A percentile compares a stretch with the other conserved stretches of the same genome.
Conservation (phyloP, 2,113 vertebrate species). For the Scomber scombrus region DNA sequence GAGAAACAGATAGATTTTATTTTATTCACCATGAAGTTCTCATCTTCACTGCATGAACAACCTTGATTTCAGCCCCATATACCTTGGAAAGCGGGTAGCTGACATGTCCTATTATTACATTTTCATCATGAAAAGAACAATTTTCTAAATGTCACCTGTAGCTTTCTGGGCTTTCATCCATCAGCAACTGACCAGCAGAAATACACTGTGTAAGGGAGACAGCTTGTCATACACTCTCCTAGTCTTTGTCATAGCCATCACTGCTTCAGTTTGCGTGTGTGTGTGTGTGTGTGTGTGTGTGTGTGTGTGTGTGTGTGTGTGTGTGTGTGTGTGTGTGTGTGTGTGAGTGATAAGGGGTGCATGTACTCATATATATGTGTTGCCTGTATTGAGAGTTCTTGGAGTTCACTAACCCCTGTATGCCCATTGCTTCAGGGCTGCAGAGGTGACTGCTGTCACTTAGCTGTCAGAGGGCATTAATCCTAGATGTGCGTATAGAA, state of each 20-base stretch:
- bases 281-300: conserved; percentile 13
- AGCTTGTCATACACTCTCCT: conserved; percentile 46
- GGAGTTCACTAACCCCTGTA: conserved; percentile 41
- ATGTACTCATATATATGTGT: background rate
- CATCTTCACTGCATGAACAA: conserved; percentile 21
- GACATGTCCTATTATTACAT: conserved; percentile 53
- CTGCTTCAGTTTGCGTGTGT: conserved; percentile 22
- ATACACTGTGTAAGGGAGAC: conserved; percentile 29
- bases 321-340: conserved; percentile 7
- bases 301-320: conserved; percentile 17
- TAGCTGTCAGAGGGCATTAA: conserved; percentile 76
- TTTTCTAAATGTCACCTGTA: conserved; percentile 77
- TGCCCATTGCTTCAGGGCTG: conserved; percentile 39
- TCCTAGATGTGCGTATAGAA: conserved; percentile 29
- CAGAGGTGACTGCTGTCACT: conserved; percentile 69
- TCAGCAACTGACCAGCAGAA: conserved; percentile 57
- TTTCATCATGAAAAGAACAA: conserved; percentile 61
- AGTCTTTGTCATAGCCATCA: conserved; percentile 37
- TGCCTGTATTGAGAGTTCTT: conserved; percentile 27
- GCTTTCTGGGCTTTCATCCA: conserved; percentile 63
- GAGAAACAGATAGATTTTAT: background rate
- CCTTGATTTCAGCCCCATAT: conserved; percentile 18
- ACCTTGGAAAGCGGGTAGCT: conserved; percentile 28
- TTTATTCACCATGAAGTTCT: conserved; percentile 25
- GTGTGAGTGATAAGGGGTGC: conserved; percentile 2